phyloP scores from a whole-genome alignment of 2,113 vertebrate genomes.

The Pipa parva region DNA sequence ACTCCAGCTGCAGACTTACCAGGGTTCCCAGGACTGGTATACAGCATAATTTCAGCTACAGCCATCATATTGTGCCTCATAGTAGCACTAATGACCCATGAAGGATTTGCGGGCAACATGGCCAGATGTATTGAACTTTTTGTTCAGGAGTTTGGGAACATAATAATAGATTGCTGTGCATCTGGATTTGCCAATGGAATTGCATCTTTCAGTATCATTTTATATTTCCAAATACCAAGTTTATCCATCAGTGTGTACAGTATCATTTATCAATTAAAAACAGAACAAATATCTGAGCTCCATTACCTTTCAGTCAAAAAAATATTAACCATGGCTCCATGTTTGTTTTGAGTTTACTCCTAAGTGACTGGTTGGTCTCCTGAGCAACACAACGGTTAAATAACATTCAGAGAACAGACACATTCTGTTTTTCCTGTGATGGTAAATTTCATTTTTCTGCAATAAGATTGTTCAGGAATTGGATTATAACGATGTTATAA shows the following conservation, averaged over 20 bases:
- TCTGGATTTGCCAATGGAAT: background rate
- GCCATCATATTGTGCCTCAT: too few species aligned
- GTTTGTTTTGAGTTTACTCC: background rate
- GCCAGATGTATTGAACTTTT: background rate
- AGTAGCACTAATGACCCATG: too few species aligned
- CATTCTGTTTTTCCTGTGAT: constrained; percentile 10
- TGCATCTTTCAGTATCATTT: background rate
- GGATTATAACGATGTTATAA: constrained; percentile 32
- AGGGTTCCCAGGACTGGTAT: too few species aligned
- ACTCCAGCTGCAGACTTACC: too few species aligned
- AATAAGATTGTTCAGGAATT: constrained; percentile 27
- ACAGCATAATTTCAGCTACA: too few species aligned
- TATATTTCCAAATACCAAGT: background rate
- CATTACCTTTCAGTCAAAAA: background rate
- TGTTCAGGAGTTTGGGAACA: background rate
- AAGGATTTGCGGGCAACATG: too few species aligned
- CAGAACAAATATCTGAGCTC: background rate
- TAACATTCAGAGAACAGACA: background rate
- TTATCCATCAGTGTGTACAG: background rate
- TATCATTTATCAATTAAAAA: background rate
- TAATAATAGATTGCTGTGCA: background rate
- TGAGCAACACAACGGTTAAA: background rate
- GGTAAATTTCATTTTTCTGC: constrained; percentile 16
- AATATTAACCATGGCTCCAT: background rate
- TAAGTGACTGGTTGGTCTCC: background rate